These are phyloP conservation scores for Channa argus DNA, from an alignment of 2,113 vertebrate species.

Conservation along the genomic window DNA sequence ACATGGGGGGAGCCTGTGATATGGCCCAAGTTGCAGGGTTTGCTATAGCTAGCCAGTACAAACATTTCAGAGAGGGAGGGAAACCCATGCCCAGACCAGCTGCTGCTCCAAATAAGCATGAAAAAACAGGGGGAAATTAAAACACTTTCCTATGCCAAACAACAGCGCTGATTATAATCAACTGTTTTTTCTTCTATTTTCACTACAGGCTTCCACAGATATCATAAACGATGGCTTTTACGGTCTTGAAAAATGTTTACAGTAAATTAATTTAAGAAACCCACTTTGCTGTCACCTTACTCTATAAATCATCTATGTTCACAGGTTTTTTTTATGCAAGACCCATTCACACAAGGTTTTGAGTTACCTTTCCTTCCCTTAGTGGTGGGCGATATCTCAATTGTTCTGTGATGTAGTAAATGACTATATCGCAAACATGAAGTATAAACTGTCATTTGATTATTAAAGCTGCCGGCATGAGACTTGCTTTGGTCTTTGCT, in stretches of 20 bases:
- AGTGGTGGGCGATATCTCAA: too few species aligned
- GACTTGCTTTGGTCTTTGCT: too few species aligned
- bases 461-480: too few species aligned
- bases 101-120: constrained; percentile 74
- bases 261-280: constrained; percentile 35
- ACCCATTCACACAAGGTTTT: constrained; percentile 11
- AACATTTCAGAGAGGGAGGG: constrained; percentile 78
- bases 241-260: constrained; percentile 12
- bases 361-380: too few species aligned
- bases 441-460: too few species aligned
- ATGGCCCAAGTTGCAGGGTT: constrained; percentile 61
- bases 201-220: constrained; percentile 38
- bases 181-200: constrained; percentile 61
- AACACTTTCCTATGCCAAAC: constrained; percentile 64
- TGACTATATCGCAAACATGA: too few species aligned
- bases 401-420: too few species aligned
- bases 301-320: constrained; percentile 1
- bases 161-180: constrained; percentile 63
- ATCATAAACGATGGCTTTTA: constrained; percentile 50
- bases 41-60: constrained; percentile 71
- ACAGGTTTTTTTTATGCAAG: constrained; percentile 8
- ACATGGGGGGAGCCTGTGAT: constrained; percentile 70
- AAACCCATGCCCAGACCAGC: constrained; percentile 74
- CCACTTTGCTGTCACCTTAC: constrained; percentile 13
- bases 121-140: constrained; percentile 63